These are phyloP conservation scores for Bergia sp. DNA, from an alignment of 92 coral and sea anemone species.

Conservation along the genomic window DNA sequence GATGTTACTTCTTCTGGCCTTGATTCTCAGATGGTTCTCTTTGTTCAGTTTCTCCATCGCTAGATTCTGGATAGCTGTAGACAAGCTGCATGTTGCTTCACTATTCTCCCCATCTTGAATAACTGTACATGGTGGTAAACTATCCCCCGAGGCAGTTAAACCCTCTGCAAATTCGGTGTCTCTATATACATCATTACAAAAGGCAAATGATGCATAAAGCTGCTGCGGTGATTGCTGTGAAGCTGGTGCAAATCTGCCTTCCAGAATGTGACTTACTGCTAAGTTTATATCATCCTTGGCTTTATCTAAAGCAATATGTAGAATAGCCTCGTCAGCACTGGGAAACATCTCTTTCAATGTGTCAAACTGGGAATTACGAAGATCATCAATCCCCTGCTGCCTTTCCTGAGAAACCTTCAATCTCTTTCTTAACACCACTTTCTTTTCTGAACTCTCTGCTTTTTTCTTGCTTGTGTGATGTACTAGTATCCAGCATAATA, in stretches of 20 bases:
- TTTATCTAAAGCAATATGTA: neutral
- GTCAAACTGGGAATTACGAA: slow-evolving; percentile 3
- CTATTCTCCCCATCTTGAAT: neutral
- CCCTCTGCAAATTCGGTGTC: slow-evolving; percentile 27
- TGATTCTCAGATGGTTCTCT: slow-evolving; percentile 50
- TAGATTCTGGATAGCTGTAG: slow-evolving; percentile 31
- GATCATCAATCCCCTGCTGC: too few relatives aligned
- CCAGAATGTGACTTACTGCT: slow-evolving; percentile 6
- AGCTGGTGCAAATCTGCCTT: neutral
- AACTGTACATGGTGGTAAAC: neutral
- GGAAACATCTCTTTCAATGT: slow-evolving; percentile 18
- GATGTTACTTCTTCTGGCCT: too few relatives aligned
- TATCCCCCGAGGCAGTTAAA: neutral
- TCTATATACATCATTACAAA: slow-evolving; percentile 38
- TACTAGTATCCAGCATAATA: neutral
- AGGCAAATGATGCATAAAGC: slow-evolving; percentile 8
- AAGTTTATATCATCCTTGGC: slow-evolving; percentile 9
- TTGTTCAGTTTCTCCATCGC: slow-evolving; percentile 45
- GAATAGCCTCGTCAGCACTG: neutral
- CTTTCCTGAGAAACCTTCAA: too few relatives aligned
- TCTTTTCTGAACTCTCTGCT: neutral
- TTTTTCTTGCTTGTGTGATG: slow-evolving; percentile 5
- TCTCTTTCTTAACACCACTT: too few relatives aligned
- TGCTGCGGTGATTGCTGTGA: slow-evolving; percentile 11
- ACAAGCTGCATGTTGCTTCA: slow-evolving; percentile 11